Evolutionary conservation across 1,140 invertebrate species (phyloP).

Genomic region (Oncopeltus fasciatus): DNA sequence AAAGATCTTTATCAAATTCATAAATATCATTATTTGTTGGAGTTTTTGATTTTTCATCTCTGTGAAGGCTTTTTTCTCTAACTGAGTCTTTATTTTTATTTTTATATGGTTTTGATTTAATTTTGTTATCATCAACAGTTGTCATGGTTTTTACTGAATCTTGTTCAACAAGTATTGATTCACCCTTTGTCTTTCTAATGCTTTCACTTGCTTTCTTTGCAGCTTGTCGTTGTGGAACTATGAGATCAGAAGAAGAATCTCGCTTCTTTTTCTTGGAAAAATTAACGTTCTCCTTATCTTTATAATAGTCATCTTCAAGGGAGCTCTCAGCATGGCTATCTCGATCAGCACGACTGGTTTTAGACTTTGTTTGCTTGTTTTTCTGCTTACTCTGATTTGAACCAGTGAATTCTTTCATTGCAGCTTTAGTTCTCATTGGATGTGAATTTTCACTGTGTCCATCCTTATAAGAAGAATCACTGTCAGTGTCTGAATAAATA

Average conservation of each 20-base stretch:
- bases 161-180: constrained; percentile 21
- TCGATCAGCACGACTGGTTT: constrained; percentile 28
- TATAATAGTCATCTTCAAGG: constrained; percentile 27
- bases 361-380: constrained; percentile 20
- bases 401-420: constrained; percentile 60
- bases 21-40: constrained; percentile 35
- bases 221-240: constrained; percentile 79
- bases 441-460: constrained; percentile 28
- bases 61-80: constrained; percentile 21
- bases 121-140: constrained; percentile 27
- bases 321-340: constrained; percentile 31
- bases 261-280: constrained; percentile 35
- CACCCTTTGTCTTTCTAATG: constrained; percentile 37
- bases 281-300: constrained; percentile 42
- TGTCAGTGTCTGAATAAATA: constrained; percentile 61
- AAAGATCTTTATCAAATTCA: constrained; percentile 44
- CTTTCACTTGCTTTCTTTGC: constrained; percentile 82
- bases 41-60: constrained; percentile 20
- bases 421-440: constrained; percentile 57
- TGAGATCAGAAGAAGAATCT: constrained; percentile 57
- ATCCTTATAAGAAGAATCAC: constrained; percentile 32
- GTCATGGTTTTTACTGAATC: constrained; percentile 26
- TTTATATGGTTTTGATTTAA: constrained; percentile 29
- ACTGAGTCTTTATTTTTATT: constrained; percentile 22
- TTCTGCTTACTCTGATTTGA: constrained; percentile 25